Percentiles rank a stretch among this genome's conserved stretches.
Evolutionary conservation across 2,888 invertebrate genomes (phyloP).

Genomic region (Torymus auratus): DNA sequence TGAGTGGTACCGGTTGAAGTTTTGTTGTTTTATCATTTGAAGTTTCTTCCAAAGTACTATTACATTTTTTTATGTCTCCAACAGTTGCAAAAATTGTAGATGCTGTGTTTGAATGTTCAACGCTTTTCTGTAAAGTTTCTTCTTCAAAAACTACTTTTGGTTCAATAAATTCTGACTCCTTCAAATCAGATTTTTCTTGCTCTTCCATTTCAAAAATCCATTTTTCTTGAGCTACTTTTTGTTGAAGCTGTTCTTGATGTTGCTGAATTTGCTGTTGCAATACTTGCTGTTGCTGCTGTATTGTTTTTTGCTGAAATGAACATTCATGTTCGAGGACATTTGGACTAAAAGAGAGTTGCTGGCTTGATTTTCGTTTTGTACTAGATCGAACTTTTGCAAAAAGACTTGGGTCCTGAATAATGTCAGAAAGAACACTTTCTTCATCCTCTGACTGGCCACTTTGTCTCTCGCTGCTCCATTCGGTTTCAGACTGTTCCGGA

Average conservation of each 20-base stretch:
- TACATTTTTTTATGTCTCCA: constrained; percentile 84
- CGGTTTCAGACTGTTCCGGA: constrained; percentile 87
- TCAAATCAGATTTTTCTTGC: constrained; percentile 79
- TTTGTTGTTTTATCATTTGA: constrained; percentile 74
- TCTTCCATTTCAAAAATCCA: constrained; percentile 79
- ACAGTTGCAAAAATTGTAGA: constrained; percentile 83
- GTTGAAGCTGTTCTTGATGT: constrained; percentile 70
- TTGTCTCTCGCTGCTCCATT: constrained; percentile 84
- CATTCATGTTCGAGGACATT: constrained; percentile 62
- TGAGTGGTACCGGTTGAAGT: constrained; percentile 78
- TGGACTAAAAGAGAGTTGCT: constrained; percentile 60
- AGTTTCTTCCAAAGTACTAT: constrained; percentile 81
- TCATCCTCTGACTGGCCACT: constrained; percentile 84
- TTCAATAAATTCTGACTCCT: constrained; percentile 81
- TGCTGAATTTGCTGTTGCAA: constrained; percentile 71
- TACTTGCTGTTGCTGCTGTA: constrained; percentile 64
- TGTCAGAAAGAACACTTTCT: constrained; percentile 85
- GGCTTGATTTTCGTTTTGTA: constrained; percentile 70
- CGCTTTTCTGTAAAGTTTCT: constrained; percentile 80
- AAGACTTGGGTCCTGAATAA: constrained; percentile 81
- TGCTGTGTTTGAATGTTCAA: constrained; percentile 70
- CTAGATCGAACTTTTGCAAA: constrained; percentile 81
- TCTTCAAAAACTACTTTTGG: constrained; percentile 79
- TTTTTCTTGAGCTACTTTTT: constrained; percentile 71
- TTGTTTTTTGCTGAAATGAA: constrained; percentile 60